A percentile compares a stretch with the other conserved stretches of the same genome.
Conservation (phyloP, 2,797 vertebrate genomes). For the Loris lydekkerianus region DNA sequence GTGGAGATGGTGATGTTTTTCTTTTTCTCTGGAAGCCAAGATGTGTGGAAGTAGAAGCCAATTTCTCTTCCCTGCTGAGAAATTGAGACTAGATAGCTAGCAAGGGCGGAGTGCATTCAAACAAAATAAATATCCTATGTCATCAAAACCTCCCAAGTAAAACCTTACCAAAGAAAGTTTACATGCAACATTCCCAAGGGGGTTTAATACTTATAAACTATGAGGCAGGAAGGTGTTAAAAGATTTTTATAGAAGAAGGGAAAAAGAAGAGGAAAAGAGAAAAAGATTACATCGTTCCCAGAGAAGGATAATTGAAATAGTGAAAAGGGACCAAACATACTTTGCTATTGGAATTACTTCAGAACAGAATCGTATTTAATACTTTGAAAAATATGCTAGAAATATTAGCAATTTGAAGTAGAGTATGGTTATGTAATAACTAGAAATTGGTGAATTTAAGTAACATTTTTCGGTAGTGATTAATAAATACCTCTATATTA, state of each 20-base stretch:
- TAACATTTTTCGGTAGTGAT: background rate
- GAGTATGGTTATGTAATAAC: background rate
- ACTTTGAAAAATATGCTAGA: background rate
- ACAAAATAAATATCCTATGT: conserved; percentile 46
- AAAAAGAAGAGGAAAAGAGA: background rate
- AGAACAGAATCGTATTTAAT: background rate
- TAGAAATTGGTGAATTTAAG: conserved; percentile 12
- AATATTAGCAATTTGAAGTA: background rate
- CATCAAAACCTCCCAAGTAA: conserved; percentile 57
- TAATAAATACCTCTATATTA: background rate
- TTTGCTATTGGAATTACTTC: background rate
- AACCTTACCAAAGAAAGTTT: conserved; percentile 19
- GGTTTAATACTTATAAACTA: background rate
- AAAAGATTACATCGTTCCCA: background rate
- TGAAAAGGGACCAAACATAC: background rate
- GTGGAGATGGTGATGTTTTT: conserved; percentile 55
- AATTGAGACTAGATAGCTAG: conserved; percentile 51
- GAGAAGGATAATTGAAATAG: background rate
- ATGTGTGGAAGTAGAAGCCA: conserved; percentile 55
- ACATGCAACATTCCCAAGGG: background rate
- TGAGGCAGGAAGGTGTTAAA: background rate
- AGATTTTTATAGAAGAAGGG: background rate
- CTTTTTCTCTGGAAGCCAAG: conserved; percentile 61
- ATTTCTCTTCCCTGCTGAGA: conserved; percentile 68
- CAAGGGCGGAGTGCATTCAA: background rate